Conservation (phyloP, 2,113 vertebrate genomes). For the Strigops habroptila region DNA sequence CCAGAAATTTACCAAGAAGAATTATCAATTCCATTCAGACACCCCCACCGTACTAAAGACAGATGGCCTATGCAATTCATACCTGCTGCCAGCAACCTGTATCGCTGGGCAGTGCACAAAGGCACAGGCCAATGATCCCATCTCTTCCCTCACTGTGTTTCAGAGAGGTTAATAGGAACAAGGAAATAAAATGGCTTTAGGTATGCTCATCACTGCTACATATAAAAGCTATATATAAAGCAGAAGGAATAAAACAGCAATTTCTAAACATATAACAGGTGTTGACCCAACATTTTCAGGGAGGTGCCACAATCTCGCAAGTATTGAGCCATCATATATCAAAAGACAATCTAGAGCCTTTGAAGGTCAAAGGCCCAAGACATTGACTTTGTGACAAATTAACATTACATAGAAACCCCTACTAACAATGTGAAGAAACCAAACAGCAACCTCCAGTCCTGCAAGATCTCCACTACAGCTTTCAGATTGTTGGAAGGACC, state of each 20-base stretch:
- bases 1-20: not conserved
- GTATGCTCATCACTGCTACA: not conserved
- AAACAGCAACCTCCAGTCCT: not conserved
- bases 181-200: not conserved
- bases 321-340: not conserved
- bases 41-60: not conserved
- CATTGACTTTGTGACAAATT: not conserved
- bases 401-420: rapidly evolving
- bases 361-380: not conserved
- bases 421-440: not conserved
- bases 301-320: not conserved
- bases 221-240: not conserved
- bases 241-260: not conserved
- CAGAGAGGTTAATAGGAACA: not conserved
- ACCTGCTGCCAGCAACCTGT: not conserved
- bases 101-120: not conserved
- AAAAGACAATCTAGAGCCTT: not conserved
- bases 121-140: not conserved
- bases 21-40: not conserved
- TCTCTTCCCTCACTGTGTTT: not conserved
- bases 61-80: not conserved
- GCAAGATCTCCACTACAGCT: not conserved
- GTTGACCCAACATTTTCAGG: not conserved
- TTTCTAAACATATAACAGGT: not conserved
- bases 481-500: not conserved